phyloP scores from a whole-genome alignment of 2,888 invertebrate genomes.

The Cyclophora albipunctata region DNA sequence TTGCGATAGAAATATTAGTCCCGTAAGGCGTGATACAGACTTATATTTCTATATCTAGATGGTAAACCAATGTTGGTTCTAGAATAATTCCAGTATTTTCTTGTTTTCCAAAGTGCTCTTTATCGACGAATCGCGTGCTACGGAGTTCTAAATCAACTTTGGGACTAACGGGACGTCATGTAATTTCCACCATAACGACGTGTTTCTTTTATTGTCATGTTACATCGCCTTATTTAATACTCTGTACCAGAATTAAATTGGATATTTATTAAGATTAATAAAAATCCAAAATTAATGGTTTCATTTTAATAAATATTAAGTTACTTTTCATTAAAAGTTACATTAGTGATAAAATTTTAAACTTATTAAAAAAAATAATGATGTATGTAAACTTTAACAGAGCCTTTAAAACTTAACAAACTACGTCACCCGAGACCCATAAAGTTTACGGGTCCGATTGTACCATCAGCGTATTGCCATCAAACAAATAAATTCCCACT shows the following conservation, averaged over 20 bases:
- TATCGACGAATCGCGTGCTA: conserved; percentile 66
- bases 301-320: too few relatives aligned
- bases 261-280: too few relatives aligned
- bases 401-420: conserved; percentile 12
- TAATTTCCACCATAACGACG: conserved; percentile 64
- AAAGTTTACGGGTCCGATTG: conserved; percentile 58
- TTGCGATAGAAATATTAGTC: conserved; percentile 2
- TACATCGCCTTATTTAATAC: conserved; percentile 25
- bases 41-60: background rate
- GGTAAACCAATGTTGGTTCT: conserved; percentile 6
- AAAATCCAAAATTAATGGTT: too few relatives aligned
- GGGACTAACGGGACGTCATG: conserved; percentile 60
- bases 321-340: too few relatives aligned
- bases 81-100: conserved; percentile 27
- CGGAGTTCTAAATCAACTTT: conserved; percentile 49
- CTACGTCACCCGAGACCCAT: conserved; percentile 44
- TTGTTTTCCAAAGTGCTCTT: conserved; percentile 42
- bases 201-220: conserved; percentile 65
- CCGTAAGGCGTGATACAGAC: background rate
- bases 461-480: conserved; percentile 67
- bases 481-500: conserved; percentile 67
- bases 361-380: too few relatives aligned
- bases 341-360: too few relatives aligned
- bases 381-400: background rate
- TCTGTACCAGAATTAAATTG: background rate